phyloP scores from a whole-genome alignment of 2,888 invertebrate species.

The Malacosoma neustria region DNA sequence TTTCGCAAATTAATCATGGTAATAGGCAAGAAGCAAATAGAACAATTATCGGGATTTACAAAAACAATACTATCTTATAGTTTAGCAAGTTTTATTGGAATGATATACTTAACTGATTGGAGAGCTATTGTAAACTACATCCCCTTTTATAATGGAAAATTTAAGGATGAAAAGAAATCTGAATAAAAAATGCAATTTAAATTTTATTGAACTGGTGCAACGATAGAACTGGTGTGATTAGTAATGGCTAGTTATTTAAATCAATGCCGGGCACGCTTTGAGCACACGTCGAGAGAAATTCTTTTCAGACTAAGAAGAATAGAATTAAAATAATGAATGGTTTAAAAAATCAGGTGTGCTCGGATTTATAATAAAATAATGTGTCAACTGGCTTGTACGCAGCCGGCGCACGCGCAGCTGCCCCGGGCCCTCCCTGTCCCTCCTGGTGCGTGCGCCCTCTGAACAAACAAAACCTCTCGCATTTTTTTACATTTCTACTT shows the following conservation, averaged over 20 bases:
- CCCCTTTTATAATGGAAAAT: slow-evolving; percentile 84
- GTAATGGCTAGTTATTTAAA: slow-evolving; percentile 7
- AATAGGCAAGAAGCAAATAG: slow-evolving; percentile 75
- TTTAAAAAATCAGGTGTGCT: slow-evolving; percentile 63
- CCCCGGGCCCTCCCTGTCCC: slow-evolving; percentile 41
- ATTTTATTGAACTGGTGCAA: not conserved
- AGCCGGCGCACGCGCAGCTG: slow-evolving; percentile 66
- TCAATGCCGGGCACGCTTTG: slow-evolving; percentile 16
- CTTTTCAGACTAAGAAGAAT: slow-evolving; percentile 40
- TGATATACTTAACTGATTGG: slow-evolving; percentile 86
- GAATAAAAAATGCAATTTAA: slow-evolving; percentile 10
- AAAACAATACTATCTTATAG: slow-evolving; percentile 76
- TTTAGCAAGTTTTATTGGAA: slow-evolving; percentile 60
- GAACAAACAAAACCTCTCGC: slow-evolving; percentile 48
- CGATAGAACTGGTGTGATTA: not conserved
- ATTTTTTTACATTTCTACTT: slow-evolving; percentile 35
- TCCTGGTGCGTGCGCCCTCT: slow-evolving; percentile 46
- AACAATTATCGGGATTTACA: slow-evolving; percentile 57
- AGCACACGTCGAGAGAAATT: slow-evolving; percentile 38
- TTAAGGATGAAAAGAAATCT: slow-evolving; percentile 27
- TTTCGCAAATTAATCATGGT: slow-evolving; percentile 14
- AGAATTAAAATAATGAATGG: slow-evolving; percentile 57
- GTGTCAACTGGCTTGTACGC: slow-evolving; percentile 58
- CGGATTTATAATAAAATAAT: slow-evolving; percentile 63
- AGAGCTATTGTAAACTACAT: slow-evolving; percentile 78